Evolutionary conservation across 53 echinoderm and acorn worm species (phyloP).

Genomic region (Henricia sp.): DNA sequence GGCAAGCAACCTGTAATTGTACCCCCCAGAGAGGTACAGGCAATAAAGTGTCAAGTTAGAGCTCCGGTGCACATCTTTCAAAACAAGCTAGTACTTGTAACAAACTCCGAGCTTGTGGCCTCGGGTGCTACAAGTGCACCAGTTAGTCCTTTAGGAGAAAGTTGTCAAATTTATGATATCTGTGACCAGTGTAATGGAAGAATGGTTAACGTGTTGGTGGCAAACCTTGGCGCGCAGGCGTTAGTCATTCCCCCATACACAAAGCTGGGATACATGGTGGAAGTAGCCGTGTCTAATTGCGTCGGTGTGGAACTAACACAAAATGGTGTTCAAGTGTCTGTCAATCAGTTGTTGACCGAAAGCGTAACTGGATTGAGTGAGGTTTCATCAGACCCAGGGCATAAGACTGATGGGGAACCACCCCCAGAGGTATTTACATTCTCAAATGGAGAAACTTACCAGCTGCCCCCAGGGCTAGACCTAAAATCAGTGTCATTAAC

Average conservation of each 20-base stretch:
- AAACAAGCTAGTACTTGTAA: background rate
- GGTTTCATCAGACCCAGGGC: background rate
- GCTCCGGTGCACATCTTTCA: background rate
- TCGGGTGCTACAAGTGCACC: background rate
- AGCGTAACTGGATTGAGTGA: background rate
- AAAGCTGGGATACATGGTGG: background rate
- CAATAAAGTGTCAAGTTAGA: background rate
- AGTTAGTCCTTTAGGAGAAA: background rate
- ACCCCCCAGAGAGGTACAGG: background rate
- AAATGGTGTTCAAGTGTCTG: background rate
- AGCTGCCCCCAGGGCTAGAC: background rate
- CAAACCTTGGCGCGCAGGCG: background rate
- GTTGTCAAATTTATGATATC: background rate
- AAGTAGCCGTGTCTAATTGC: background rate
- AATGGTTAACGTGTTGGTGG: background rate
- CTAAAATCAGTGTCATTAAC: background rate
- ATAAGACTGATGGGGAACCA: background rate
- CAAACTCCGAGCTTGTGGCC: background rate
- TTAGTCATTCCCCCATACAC: background rate
- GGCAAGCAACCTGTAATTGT: background rate
- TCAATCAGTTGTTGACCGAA: background rate
- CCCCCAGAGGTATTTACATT: background rate
- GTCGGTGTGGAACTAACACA: background rate
- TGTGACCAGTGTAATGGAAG: background rate
- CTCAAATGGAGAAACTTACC: background rate